phyloP scores from a whole-genome alignment of 64 coral and sea anemone species.

The Montipora capricornis region DNA sequence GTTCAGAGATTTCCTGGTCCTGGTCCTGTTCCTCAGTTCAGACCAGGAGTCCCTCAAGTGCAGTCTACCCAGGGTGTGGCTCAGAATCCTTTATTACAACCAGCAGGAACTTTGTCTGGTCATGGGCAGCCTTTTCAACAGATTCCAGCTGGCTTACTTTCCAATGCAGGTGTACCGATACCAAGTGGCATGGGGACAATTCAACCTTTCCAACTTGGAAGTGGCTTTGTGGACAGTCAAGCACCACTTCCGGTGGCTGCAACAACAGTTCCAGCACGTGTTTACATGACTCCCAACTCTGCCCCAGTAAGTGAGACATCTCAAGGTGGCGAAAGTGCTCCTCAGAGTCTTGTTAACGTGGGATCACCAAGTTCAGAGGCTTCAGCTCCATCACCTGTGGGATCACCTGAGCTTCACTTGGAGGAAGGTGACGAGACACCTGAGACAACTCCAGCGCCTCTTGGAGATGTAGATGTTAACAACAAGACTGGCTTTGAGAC shows the following conservation, averaged over 20 bases:
- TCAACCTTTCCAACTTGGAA: slow-evolving; percentile 27
- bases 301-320: not conserved
- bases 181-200: slow-evolving; percentile 10
- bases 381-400: slow-evolving; percentile 88
- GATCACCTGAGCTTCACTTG: slow-evolving; percentile 82
- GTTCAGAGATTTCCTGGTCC: slow-evolving; percentile 32
- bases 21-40: slow-evolving; percentile 6
- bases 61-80: not conserved
- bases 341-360: not conserved
- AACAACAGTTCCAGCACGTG: slow-evolving; percentile 29
- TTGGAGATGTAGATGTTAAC: slow-evolving; percentile 45
- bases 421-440: slow-evolving; percentile 80
- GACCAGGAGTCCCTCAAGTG: slow-evolving; percentile 10
- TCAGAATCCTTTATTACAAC: slow-evolving; percentile 31
- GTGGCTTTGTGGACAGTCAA: slow-evolving; percentile 23
- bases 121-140: slow-evolving; percentile 26
- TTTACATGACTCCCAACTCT: slow-evolving; percentile 21
- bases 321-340: not conserved
- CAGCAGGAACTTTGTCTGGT: slow-evolving; percentile 27
- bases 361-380: slow-evolving; percentile 83
- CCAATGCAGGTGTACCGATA: not conserved
- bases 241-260: slow-evolving; percentile 37
- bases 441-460: slow-evolving; percentile 68
- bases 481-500: slow-evolving; percentile 66
- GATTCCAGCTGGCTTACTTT: slow-evolving; percentile 11